These are phyloP conservation scores for Maniola jurtina DNA, from an alignment of 1,140 invertebrate genomes.

Conservation along the genomic window DNA sequence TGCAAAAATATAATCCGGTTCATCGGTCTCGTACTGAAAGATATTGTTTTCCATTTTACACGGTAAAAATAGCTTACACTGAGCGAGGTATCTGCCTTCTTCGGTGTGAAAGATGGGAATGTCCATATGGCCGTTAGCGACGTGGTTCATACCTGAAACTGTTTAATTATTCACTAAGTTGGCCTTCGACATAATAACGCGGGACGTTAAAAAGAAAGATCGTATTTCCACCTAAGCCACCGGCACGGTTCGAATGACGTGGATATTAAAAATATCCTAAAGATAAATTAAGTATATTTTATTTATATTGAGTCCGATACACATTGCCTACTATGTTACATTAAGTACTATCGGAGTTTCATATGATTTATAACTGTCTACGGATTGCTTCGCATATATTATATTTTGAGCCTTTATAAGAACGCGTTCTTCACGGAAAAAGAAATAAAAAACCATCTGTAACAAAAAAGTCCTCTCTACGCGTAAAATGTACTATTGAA, in stretches of 20 bases:
- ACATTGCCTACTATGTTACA: too few relatives aligned
- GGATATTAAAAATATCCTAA: neutral
- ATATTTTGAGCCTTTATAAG: too few relatives aligned
- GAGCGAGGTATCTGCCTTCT: constrained; percentile 89
- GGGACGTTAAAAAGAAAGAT: constrained; percentile 30
- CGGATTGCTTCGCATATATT: too few relatives aligned
- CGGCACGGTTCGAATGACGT: constrained; percentile 12
- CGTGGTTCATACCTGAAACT: constrained; percentile 73
- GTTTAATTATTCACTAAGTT: constrained; percentile 66
- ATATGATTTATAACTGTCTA: too few relatives aligned
- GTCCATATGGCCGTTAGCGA: constrained; percentile 81
- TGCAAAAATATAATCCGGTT: constrained; percentile 76
- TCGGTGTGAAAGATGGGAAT: constrained; percentile 87
- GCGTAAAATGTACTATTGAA: too few relatives aligned
- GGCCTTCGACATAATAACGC: constrained; percentile 51
- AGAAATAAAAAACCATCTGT: too few relatives aligned
- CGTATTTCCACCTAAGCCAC: constrained; percentile 47
- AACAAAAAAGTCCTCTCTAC: too few relatives aligned
- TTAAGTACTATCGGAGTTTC: too few relatives aligned
- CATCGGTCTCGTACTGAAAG: constrained; percentile 36
- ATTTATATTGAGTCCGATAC: neutral
- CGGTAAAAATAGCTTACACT: constrained; percentile 81
- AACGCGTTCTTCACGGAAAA: too few relatives aligned
- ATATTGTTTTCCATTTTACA: constrained; percentile 23
- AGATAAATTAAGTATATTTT: neutral